Evolutionary conservation across 2,113 vertebrate species (phyloP).

Genomic region (Takifugu flavidus): DNA sequence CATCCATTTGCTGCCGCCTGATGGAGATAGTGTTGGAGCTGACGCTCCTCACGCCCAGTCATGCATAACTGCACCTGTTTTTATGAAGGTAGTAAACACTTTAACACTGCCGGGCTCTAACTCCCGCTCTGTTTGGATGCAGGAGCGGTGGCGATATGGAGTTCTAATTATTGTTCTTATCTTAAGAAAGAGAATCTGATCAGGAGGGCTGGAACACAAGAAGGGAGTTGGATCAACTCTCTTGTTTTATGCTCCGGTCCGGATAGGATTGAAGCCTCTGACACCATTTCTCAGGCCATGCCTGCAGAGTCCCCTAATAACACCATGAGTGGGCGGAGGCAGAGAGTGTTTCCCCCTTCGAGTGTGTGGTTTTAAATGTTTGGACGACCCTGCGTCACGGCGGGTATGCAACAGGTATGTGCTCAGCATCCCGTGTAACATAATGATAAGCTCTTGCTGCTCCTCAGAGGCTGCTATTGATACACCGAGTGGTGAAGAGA

Average conservation of each 20-base stretch:
- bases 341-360: constrained; percentile 19
- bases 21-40: constrained; percentile 4
- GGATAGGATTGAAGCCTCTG: constrained; percentile 56
- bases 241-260: constrained; percentile 59
- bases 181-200: not conserved
- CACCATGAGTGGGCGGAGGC: constrained; percentile 35
- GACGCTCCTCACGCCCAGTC: constrained; percentile 17
- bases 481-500: constrained; percentile 21
- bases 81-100: constrained; percentile 53
- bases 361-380: constrained; percentile 12
- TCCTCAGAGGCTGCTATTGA: constrained; percentile 36
- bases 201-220: too few relatives aligned
- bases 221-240: constrained; percentile 56
- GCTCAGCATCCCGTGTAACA: constrained; percentile 46
- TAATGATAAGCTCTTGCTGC: constrained; percentile 22
- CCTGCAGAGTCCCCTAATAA: constrained; percentile 55
- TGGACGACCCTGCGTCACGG: constrained; percentile 21
- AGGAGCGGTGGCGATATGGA: constrained; percentile 1
- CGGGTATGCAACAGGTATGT: constrained; percentile 13
- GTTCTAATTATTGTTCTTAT: not conserved
- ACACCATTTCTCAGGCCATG: constrained; percentile 65
- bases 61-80: constrained; percentile 61
- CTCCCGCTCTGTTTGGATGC: constrained; percentile 12
- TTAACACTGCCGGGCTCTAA: constrained; percentile 31
- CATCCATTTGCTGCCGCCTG: not conserved